A percentile compares a stretch with the other conserved stretches of the same genome.
Evolutionary conservation across 2,113 vertebrate species (phyloP).

Genomic region (Platanista minor): DNA sequence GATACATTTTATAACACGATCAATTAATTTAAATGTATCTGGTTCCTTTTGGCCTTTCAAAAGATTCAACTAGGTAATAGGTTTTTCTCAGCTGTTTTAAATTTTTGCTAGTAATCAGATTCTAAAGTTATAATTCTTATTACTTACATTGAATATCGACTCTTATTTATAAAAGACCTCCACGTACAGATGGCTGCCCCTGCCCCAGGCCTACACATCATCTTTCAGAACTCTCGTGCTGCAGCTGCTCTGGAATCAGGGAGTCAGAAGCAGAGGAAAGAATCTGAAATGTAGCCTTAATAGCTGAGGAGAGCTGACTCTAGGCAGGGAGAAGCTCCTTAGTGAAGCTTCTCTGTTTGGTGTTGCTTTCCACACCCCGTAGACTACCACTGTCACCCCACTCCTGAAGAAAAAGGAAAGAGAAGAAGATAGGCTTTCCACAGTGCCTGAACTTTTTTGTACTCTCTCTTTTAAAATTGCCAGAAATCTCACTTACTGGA

Average conservation of each 20-base stretch:
- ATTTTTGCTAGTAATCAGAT: neutral
- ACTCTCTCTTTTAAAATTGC: neutral
- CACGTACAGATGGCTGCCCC: neutral
- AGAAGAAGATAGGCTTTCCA: neutral
- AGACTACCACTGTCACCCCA: neutral
- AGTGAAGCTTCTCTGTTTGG: neutral
- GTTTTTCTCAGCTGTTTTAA: neutral
- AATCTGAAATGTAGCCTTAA: neutral
- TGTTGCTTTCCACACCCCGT: neutral
- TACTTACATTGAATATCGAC: neutral
- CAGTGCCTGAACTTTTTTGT: neutral
- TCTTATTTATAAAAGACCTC: neutral
- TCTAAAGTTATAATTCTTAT: neutral
- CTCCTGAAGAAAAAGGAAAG: neutral
- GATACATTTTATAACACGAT: slow-evolving; percentile 15
- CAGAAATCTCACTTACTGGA: neutral
- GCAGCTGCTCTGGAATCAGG: neutral
- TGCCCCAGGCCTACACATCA: neutral
- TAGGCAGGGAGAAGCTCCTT: neutral
- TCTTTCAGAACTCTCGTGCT: neutral
- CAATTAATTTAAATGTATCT: neutral
- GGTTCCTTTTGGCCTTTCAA: neutral
- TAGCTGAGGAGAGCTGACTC: neutral
- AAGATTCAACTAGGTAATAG: neutral
- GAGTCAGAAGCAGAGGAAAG: neutral